A percentile compares a stretch with the other conserved stretches of the same genome.
These are phyloP conservation scores for Troides oblongomaculatus DNA, from an alignment of 2,888 invertebrate species.

Conservation along the genomic window DNA sequence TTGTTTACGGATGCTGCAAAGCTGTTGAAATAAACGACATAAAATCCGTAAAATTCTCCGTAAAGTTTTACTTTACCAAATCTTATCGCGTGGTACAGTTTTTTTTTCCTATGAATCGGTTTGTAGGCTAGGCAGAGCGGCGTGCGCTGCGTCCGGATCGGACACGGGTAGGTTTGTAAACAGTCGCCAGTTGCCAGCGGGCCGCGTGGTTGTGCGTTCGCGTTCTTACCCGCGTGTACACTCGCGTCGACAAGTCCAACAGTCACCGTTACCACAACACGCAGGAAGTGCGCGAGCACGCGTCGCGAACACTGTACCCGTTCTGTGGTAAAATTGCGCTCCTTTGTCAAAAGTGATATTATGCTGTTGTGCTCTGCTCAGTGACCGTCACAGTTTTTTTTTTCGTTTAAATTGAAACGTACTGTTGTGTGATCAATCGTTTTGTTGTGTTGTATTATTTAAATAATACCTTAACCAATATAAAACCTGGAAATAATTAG, in stretches of 20 bases:
- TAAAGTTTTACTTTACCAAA: conserved; percentile 33
- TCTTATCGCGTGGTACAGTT: conserved; percentile 56
- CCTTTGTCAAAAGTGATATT: conserved; percentile 27
- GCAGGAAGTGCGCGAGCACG: conserved; percentile 65
- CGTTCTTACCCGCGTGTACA: conserved; percentile 37
- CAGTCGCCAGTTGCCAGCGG: conserved; percentile 57
- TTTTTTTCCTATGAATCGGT: conserved; percentile 55
- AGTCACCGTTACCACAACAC: conserved; percentile 51
- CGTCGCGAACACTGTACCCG: conserved; percentile 35
- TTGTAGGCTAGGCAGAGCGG: conserved; percentile 33
- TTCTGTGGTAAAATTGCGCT: conserved; percentile 31
- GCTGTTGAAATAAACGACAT: too few species aligned
- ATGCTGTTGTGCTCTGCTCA: conserved; percentile 41
- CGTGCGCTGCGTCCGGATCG: conserved; percentile 53
- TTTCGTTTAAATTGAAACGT: conserved; percentile 25
- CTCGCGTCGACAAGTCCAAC: conserved; percentile 18
- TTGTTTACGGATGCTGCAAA: too few species aligned
- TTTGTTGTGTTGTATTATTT: too few species aligned
- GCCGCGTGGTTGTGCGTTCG: conserved; percentile 51
- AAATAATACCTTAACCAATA: too few species aligned
- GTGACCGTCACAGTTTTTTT: conserved; percentile 37
- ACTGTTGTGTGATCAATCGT: conserved; percentile 16
- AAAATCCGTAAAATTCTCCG: too few species aligned
- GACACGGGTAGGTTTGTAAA: conserved; percentile 41
- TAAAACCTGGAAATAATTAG: too few species aligned